These are phyloP conservation scores for Agriopis leucophaearia DNA, from an alignment of 2,888 invertebrate species.

Conservation along the genomic window DNA sequence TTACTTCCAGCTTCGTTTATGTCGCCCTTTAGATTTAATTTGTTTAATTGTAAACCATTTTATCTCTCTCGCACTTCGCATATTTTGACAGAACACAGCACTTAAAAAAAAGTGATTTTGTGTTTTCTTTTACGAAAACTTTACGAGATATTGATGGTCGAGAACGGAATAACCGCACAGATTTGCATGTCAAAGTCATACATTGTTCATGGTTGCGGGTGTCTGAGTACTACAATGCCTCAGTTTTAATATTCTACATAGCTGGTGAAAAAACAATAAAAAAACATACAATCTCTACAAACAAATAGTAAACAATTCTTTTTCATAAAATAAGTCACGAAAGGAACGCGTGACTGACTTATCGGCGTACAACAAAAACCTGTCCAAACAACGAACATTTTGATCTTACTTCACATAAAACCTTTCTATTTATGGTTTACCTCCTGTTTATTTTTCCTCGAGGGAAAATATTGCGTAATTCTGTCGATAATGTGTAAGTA, in stretches of 20 bases:
- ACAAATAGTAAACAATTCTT: conserved; percentile 25
- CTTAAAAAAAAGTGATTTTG: no score
- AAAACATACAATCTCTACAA: conserved; percentile 3
- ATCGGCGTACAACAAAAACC: conserved; percentile 26
- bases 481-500: conserved; percentile 22
- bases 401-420: conserved; percentile 31
- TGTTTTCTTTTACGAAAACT: no score
- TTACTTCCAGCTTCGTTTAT: no score
- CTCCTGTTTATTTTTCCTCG: conserved; percentile 19
- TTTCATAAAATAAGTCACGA: conserved; percentile 33
- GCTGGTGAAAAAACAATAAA: not conserved
- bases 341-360: conserved; percentile 36
- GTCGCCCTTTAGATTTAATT: no score
- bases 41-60: no score
- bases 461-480: conserved; percentile 19
- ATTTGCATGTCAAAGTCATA: conserved; percentile 15
- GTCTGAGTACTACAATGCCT: conserved; percentile 5
- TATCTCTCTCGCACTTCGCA: no score
- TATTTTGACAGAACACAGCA: no score
- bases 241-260: conserved; percentile 1
- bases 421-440: conserved; percentile 28
- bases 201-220: not conserved
- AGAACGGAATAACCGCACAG: no score
- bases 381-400: conserved; percentile 37
- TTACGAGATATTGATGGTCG: no score